phyloP scores from a whole-genome alignment of 2,113 vertebrate species.

The Gambusia affinis region DNA sequence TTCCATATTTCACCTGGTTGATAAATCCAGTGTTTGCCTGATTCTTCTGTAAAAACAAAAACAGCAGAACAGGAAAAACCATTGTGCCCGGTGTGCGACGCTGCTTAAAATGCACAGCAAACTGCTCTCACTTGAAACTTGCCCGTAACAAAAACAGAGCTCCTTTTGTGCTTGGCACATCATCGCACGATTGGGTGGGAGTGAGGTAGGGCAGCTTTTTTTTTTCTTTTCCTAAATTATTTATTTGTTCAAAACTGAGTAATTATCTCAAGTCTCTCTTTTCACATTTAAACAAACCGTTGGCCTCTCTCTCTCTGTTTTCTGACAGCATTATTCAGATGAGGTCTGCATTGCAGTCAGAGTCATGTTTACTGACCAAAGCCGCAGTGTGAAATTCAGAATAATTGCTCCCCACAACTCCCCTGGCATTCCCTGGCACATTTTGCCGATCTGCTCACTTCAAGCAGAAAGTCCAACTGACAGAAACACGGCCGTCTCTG shows the following conservation, averaged over 20 bases:
- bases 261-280: slow-evolving; percentile 54
- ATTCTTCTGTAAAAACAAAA: slow-evolving; percentile 32
- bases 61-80: slow-evolving; percentile 28
- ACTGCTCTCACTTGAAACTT: slow-evolving; percentile 43
- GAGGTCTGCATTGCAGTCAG: slow-evolving; percentile 69
- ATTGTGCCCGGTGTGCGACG: slow-evolving; percentile 2
- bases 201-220: background rate
- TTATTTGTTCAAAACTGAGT: slow-evolving; percentile 13
- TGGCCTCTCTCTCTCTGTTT: slow-evolving; percentile 33
- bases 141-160: slow-evolving; percentile 40
- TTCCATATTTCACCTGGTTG: slow-evolving; percentile 58
- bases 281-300: slow-evolving; percentile 29
- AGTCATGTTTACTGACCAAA: slow-evolving; percentile 75
- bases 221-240: background rate
- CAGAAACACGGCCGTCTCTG: slow-evolving; percentile 20
- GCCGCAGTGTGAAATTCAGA: slow-evolving; percentile 73
- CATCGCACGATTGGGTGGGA: background rate
- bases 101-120: slow-evolving; percentile 56
- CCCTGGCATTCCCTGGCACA: slow-evolving; percentile 54
- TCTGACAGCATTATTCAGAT: slow-evolving; percentile 69
- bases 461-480: slow-evolving; percentile 49
- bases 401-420: slow-evolving; percentile 70
- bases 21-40: slow-evolving; percentile 29
- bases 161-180: slow-evolving; percentile 26
- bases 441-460: slow-evolving; percentile 39